phyloP scores from a whole-genome alignment of 37 sponge, comb jelly and placozoan genomes.

The Tethya wilhelma region DNA sequence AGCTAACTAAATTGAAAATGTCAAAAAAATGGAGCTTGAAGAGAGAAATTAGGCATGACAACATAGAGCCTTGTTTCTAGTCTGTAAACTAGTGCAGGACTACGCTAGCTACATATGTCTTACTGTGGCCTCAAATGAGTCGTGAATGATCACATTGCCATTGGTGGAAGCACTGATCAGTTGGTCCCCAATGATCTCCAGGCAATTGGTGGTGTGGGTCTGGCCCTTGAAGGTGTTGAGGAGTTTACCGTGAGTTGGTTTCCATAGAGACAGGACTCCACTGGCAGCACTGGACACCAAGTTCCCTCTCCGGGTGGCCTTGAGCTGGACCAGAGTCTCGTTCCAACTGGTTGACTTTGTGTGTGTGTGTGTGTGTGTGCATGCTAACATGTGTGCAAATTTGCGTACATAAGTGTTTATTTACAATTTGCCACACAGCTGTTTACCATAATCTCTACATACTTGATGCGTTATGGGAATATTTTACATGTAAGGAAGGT shows the following conservation, averaged over 20 bases:
- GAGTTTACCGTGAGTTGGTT: conserved; percentile 40
- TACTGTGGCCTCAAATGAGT: conserved; percentile 49
- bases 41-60: no score
- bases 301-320: conserved; percentile 63
- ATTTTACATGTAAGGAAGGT: no score
- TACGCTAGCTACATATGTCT: background rate
- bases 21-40: no score
- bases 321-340: conserved; percentile 43
- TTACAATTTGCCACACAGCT: no score
- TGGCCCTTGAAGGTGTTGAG: conserved; percentile 58
- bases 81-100: no score
- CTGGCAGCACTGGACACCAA: conserved; percentile 53
- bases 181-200: conserved; percentile 69
- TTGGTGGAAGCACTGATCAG: conserved; percentile 53
- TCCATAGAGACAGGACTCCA: conserved; percentile 67
- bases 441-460: no score
- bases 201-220: conserved; percentile 20
- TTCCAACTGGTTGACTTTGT: conserved; percentile 41
- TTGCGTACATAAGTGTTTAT: no score
- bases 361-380: no score
- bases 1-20: no score
- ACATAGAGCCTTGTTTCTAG: no score
- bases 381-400: no score
- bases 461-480: no score
- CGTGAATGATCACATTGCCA: conserved; percentile 57